Percentiles rank a stretch among this genome's conserved stretches.
phyloP scores from a whole-genome alignment of 2,113 vertebrate genomes.

The Bubo blakistoni region DNA sequence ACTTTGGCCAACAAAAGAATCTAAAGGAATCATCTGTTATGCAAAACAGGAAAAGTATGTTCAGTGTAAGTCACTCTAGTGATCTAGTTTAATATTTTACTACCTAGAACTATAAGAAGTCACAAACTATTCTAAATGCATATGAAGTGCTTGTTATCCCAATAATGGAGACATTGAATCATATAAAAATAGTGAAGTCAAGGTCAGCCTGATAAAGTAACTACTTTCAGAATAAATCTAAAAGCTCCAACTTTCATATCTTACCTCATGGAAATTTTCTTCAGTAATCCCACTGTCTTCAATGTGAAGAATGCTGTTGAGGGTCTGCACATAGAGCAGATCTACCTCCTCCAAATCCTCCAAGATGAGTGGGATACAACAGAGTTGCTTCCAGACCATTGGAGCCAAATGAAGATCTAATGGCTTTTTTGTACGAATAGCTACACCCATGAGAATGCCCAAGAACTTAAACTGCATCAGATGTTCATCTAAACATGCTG shows the following conservation, averaged over 20 bases:
- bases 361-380: slow-evolving; percentile 82
- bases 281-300: slow-evolving; percentile 88
- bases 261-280: slow-evolving; percentile 87
- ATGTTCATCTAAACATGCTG: slow-evolving; percentile 82
- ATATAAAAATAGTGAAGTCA: neutral
- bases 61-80: neutral
- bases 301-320: slow-evolving; percentile 91
- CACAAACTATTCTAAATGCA: neutral
- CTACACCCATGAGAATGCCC: slow-evolving; percentile 88
- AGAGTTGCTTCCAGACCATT: slow-evolving; percentile 87
- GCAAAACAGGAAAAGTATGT: neutral
- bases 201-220: neutral
- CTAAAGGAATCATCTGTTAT: slow-evolving; percentile 85
- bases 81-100: neutral
- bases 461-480: slow-evolving; percentile 86
- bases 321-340: slow-evolving; percentile 86
- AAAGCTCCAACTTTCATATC: accelerated
- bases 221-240: neutral
- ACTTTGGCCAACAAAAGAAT: slow-evolving; percentile 87
- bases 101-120: neutral
- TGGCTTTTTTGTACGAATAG: slow-evolving; percentile 87
- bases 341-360: slow-evolving; percentile 88
- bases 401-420: slow-evolving; percentile 85
- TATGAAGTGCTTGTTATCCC: neutral
- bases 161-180: neutral